Evolutionary conservation across 2,888 invertebrate species (phyloP).

Genomic region (Eupithecia exiguata): DNA sequence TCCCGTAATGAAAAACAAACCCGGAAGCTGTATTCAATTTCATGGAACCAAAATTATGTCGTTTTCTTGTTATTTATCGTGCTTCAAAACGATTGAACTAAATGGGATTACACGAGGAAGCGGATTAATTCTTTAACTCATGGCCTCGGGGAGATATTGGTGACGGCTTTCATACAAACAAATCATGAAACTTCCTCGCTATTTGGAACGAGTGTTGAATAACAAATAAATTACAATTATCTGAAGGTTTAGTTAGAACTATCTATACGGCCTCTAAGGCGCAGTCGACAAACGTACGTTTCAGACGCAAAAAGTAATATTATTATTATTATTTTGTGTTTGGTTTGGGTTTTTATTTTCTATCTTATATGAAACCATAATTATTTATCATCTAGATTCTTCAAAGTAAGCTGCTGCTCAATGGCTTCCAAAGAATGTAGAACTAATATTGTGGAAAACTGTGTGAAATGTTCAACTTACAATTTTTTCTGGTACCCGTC

Average conservation of each 20-base stretch:
- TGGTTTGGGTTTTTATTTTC: not conserved
- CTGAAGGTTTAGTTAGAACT: not conserved
- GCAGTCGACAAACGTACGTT: not conserved
- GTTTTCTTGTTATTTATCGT: not conserved
- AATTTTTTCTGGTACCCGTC: not conserved
- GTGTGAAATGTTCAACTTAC: not conserved
- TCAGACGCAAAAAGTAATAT: not conserved
- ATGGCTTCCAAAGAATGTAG: not conserved
- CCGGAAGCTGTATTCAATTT: not conserved
- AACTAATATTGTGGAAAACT: not conserved
- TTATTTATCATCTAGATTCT: not conserved
- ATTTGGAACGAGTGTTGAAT: not conserved
- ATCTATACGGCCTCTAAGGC: not conserved
- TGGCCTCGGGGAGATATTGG: not conserved
- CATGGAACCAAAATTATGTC: not conserved
- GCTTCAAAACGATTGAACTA: not conserved
- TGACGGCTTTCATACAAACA: not conserved
- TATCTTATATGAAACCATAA: not conserved
- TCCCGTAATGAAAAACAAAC: not conserved
- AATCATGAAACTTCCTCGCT: not conserved
- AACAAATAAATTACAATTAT: not conserved
- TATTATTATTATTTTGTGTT: not conserved
- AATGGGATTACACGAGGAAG: not conserved
- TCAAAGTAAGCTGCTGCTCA: not conserved
- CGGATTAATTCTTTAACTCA: not conserved